Base-by-base conservation (phyloP, 2,888 invertebrate species). In the Parnassius mnemosyne region DNA sequence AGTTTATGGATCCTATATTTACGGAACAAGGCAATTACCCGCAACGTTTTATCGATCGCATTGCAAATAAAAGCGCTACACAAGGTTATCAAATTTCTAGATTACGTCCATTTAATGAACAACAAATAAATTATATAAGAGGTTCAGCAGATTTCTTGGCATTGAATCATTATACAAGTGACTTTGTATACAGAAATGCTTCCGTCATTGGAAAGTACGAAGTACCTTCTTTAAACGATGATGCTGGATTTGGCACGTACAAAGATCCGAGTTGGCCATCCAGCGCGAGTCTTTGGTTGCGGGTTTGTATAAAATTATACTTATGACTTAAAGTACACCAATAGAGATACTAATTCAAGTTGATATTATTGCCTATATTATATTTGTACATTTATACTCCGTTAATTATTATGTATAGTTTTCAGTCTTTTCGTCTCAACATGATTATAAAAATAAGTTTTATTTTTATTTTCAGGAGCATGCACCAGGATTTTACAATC, bases 1-100 rank as follows among this genome's bases (percentile, higher is more conserved):
- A 93, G 91, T 93, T 92, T 68, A 84, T 87, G 1, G 87, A 94
- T 82, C 93, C 94, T 1, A 92, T 94, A 56, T 93, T 92, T 71
- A 85, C 89, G 0, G 79, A 81, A 66, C 73, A 83, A 2, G 94
- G 94, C 3, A 93, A 94, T 74, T 94, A 93, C 77, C 94, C 94
- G 2, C 79, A 86, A 69, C 74, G 92, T 0, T 92, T 94, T 92
- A 93, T 91, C 64, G 83, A 92, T 49, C 81, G 83, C 34, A 85
- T 94, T 9, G 86, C 76, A 2, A 80, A 85, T n/a, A 82, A 92
- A 10, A 94, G 94, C 69, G 76, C 75, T 50, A 68, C 65, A 7
- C 89, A 92, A 76, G 88, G 88, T 0, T 82, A 79, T 57, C 63
- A 69, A 0, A 62, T 73, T 34, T 91, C 92, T 0, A 73, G 90